These are phyloP conservation scores for Eumaeus atala DNA, from an alignment of 1,140 invertebrate genomes.

Conservation along the genomic window DNA sequence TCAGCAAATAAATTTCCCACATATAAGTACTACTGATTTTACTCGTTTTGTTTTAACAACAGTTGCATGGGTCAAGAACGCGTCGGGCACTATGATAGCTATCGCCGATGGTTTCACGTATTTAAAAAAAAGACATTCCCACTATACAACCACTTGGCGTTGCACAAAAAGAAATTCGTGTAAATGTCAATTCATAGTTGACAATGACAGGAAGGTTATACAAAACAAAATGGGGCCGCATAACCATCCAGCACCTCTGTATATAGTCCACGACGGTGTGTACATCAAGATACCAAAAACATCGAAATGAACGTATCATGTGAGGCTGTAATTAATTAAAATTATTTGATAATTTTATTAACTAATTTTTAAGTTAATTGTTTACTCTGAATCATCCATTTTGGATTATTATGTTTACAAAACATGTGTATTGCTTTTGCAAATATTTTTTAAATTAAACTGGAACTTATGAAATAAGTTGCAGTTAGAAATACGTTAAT, in stretches of 20 bases:
- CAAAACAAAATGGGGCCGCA: neutral
- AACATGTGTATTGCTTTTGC: too few species aligned
- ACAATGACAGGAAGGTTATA: neutral
- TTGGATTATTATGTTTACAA: too few species aligned
- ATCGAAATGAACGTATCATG: too few species aligned
- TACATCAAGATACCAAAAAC: neutral
- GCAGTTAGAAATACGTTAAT: too few species aligned
- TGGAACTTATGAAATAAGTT: too few species aligned
- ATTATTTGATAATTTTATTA: too few species aligned
- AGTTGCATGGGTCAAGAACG: conserved; percentile 20
- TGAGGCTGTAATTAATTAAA: too few species aligned
- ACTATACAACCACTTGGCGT: conserved; percentile 14
- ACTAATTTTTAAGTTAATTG: too few species aligned
- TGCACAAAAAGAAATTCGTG: conserved; percentile 14
- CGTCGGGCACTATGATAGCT: conserved; percentile 9
- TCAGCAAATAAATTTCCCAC: too few species aligned
- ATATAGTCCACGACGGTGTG: conserved; percentile 5
- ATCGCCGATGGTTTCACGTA: conserved; percentile 21
- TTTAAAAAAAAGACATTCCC: conserved; percentile 1
- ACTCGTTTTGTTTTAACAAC: neutral
- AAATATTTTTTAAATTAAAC: too few species aligned
- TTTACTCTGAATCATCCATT: too few species aligned
- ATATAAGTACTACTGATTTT: too few species aligned
- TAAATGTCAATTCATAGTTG: conserved; percentile 15
- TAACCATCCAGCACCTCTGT: neutral